A percentile compares a stretch with the other conserved stretches of the same genome.
Conservation (phyloP, 2,113 vertebrate genomes). For the Macroglossus sobrinus region DNA sequence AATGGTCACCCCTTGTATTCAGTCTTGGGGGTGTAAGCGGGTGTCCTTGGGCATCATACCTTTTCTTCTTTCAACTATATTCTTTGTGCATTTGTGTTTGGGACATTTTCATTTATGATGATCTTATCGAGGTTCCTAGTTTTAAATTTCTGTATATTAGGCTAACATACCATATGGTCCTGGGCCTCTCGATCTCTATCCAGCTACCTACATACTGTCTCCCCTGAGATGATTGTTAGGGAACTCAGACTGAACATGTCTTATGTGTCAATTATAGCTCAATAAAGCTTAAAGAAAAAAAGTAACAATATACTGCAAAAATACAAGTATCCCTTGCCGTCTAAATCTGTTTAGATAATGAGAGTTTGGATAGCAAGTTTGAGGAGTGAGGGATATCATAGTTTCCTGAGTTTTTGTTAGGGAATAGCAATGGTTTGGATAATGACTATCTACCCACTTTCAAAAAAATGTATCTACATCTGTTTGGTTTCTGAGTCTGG, state of each 20-base stretch:
- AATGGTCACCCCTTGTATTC: background rate
- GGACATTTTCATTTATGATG: background rate
- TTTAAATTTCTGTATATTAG: background rate
- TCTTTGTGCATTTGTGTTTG: background rate
- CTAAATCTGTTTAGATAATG: background rate
- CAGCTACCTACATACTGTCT: background rate
- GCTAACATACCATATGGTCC: background rate
- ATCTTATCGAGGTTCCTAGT: background rate
- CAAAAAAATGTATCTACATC: background rate
- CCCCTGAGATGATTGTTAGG: background rate
- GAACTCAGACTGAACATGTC: background rate
- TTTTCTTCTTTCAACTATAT: background rate
- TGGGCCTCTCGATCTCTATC: background rate
- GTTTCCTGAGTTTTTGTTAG: constrained; percentile 6
- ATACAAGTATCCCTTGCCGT: background rate
- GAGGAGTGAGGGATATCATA: background rate
- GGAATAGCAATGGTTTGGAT: background rate
- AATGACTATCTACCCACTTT: background rate
- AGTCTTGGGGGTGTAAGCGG: background rate
- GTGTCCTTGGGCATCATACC: background rate
- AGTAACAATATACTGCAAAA: background rate
- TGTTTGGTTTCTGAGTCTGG: background rate
- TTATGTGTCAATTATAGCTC: background rate
- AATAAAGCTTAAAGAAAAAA: background rate
- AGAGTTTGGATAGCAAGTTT: background rate